These are phyloP conservation scores for Horisme vitalbata DNA, from an alignment of 2,888 invertebrate genomes.

Conservation along the genomic window DNA sequence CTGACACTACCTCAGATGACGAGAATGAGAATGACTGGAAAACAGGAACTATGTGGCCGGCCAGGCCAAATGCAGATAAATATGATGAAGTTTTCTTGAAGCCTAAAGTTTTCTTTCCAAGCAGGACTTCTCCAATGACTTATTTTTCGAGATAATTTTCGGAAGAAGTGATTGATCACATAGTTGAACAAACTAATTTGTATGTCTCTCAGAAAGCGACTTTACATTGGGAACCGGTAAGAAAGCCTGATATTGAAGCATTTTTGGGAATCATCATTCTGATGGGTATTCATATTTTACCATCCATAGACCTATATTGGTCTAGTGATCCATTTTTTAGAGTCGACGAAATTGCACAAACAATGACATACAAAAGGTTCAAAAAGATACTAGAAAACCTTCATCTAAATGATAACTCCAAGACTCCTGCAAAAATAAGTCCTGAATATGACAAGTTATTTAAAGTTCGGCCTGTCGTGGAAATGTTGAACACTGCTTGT, in stretches of 20 bases:
- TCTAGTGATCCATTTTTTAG: constrained; percentile 27
- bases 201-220: constrained; percentile 21
- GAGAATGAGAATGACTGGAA: constrained; percentile 19
- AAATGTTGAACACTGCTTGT: constrained; percentile 21
- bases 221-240: constrained; percentile 12
- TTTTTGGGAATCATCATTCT: constrained; percentile 31
- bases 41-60: constrained; percentile 15
- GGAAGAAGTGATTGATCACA: constrained; percentile 21
- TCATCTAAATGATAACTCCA: constrained; percentile 23
- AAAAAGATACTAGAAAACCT: constrained; percentile 18
- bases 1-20: constrained; percentile 11
- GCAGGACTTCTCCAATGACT: constrained; percentile 14
- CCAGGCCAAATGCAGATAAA: constrained; percentile 16
- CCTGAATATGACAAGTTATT: constrained; percentile 29
- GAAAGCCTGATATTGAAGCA: constrained; percentile 17
- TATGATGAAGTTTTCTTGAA: constrained; percentile 16
- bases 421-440: constrained; percentile 20
- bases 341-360: constrained; percentile 21
- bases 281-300: constrained; percentile 29
- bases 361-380: constrained; percentile 22
- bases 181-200: constrained; percentile 26
- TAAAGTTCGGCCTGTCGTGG: constrained; percentile 26
- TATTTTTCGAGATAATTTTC: constrained; percentile 16
- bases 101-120: constrained; percentile 26
- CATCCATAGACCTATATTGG: constrained; percentile 29